phyloP scores from a whole-genome alignment of 2,888 invertebrate genomes.

The Palloptera scutellata region DNA sequence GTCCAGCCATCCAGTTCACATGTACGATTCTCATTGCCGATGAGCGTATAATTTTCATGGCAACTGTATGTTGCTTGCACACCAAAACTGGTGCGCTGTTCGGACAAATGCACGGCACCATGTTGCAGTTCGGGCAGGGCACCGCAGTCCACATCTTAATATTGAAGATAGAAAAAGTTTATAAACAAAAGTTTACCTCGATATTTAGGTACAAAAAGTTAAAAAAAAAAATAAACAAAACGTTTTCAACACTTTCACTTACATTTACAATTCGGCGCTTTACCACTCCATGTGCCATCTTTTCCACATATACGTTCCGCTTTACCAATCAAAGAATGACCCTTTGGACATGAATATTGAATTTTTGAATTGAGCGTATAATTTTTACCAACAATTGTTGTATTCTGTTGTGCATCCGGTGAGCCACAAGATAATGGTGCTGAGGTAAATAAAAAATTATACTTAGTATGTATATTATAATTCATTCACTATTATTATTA shows the following conservation, averaged over 20 bases:
- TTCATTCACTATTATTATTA: not conserved
- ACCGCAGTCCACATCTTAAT: slow-evolving; percentile 83
- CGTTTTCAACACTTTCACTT: slow-evolving; percentile 60
- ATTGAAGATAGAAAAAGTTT: not conserved
- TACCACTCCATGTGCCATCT: slow-evolving; percentile 85
- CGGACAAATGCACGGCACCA: slow-evolving; percentile 73
- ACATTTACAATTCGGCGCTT: slow-evolving; percentile 88
- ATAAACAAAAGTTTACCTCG: too few relatives aligned
- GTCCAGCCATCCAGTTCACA: slow-evolving; percentile 84
- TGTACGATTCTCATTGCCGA: slow-evolving; percentile 75
- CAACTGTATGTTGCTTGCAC: slow-evolving; percentile 81
- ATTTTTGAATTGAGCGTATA: slow-evolving; percentile 76
- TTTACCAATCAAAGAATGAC: slow-evolving; percentile 80
- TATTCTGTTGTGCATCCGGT: slow-evolving; percentile 84
- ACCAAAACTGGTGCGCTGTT: slow-evolving; percentile 80
- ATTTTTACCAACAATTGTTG: slow-evolving; percentile 77
- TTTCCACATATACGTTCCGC: slow-evolving; percentile 73
- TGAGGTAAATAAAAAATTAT: slow-evolving; percentile 58
- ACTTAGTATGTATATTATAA: not conserved
- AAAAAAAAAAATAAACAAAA: slow-evolving; percentile 13
- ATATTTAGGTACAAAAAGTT: too few relatives aligned
- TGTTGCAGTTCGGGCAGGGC: slow-evolving; percentile 73
- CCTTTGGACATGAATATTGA: slow-evolving; percentile 81
- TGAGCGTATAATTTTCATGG: slow-evolving; percentile 84
- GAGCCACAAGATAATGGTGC: slow-evolving; percentile 87